Percentiles rank a stretch among this genome's conserved stretches.
phyloP scores from a whole-genome alignment of 2,113 vertebrate genomes.

The Paedocypris sp. region DNA sequence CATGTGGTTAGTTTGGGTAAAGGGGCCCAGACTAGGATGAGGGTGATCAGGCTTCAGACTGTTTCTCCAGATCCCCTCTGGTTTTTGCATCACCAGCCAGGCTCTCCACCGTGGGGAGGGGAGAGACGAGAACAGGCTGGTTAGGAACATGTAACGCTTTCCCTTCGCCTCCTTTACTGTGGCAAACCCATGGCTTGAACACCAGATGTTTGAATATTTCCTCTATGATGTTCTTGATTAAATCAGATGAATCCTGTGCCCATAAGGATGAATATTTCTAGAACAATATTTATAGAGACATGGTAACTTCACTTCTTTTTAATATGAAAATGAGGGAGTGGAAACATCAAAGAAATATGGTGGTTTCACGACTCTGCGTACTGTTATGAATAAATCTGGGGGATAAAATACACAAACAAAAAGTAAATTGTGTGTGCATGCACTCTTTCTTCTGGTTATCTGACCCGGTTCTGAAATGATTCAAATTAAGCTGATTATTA shows the following conservation, averaged over 20 bases:
- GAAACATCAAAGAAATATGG: slow-evolving; percentile 16
- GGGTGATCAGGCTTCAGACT: slow-evolving; percentile 23
- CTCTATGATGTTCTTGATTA: slow-evolving; percentile 44
- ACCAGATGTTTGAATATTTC: slow-evolving; percentile 46
- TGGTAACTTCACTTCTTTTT: slow-evolving; percentile 19
- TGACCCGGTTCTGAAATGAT: no score
- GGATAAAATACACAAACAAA: slow-evolving; percentile 16
- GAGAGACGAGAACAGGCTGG: slow-evolving; percentile 14
- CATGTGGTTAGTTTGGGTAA: slow-evolving; percentile 15
- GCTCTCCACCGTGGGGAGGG: slow-evolving; percentile 8
- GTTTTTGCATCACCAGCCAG: slow-evolving; percentile 34
- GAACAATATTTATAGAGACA: slow-evolving; percentile 33
- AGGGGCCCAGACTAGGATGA: slow-evolving; percentile 1
- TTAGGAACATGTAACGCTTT: slow-evolving; percentile 36
- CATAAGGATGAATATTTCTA: slow-evolving; percentile 30
- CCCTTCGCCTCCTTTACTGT: slow-evolving; percentile 36
- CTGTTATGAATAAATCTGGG: background rate
- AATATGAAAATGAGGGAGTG: slow-evolving; percentile 29
- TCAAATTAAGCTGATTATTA: no score
- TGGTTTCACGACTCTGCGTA: slow-evolving; percentile 1
- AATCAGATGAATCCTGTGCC: slow-evolving; percentile 34
- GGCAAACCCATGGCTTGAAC: slow-evolving; percentile 39
- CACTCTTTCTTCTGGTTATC: no score
- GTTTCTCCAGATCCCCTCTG: slow-evolving; percentile 42
- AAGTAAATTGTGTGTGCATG: background rate